Conservation (phyloP, 2,113 vertebrate species). For the Sprattus sprattus region DNA sequence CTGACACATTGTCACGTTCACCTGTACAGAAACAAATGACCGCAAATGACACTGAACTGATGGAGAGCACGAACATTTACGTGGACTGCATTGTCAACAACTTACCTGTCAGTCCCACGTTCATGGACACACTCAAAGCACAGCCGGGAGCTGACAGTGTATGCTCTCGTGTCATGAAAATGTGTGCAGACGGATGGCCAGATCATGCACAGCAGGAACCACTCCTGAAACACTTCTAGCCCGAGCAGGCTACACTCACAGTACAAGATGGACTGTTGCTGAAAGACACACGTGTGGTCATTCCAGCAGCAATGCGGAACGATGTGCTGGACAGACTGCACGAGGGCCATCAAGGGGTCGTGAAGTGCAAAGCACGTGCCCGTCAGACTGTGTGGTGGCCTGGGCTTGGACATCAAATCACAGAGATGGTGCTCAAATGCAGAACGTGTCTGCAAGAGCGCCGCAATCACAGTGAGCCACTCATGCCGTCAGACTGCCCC, state of each 20-base stretch:
- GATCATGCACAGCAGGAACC: background rate
- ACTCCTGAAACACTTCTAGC: background rate
- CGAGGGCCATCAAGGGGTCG: conserved; percentile 27
- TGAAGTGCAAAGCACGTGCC: conserved; percentile 22
- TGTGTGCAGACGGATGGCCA: conserved; percentile 5
- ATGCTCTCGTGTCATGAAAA: background rate
- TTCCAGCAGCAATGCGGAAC: conserved; percentile 36
- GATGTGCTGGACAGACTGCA: conserved; percentile 28
- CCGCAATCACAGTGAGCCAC: conserved; percentile 9
- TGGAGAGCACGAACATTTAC: conserved; percentile 24
- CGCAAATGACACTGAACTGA: background rate
- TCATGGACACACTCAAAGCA: conserved; percentile 5
- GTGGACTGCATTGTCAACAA: background rate
- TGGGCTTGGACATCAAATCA: background rate
- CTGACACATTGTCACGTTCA: conserved; percentile 16
- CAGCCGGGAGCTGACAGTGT: conserved; percentile 22
- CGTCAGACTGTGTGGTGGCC: conserved; percentile 11
- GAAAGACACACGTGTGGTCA: conserved; percentile 22
- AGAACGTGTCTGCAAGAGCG: conserved; percentile 9
- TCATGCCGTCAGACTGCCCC: conserved; percentile 17
- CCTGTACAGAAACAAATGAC: background rate
- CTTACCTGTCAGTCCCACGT: background rate
- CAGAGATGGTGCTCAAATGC: background rate
- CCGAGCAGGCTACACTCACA: conserved; percentile 20
- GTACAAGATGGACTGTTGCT: conserved; percentile 20